Conservation (phyloP, 2,113 vertebrate genomes). For the Raja brachyura region DNA sequence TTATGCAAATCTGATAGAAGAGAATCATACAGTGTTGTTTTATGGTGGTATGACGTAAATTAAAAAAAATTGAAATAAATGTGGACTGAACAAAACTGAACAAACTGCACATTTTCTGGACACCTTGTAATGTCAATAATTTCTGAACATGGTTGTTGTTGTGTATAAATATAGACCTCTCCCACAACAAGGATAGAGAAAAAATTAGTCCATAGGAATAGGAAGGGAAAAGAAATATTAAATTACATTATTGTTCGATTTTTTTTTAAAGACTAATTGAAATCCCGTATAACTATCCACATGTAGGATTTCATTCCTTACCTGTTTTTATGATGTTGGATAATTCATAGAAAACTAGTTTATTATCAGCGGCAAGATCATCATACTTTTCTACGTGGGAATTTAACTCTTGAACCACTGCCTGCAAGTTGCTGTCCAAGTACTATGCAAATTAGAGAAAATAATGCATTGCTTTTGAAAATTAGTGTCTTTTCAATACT, state of each 20-base stretch:
- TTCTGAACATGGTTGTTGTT: background rate
- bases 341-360: slow-evolving; percentile 87
- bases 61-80: too few relatives aligned
- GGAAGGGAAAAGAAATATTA: background rate
- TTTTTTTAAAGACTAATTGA: background rate
- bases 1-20: background rate
- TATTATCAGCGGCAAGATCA: slow-evolving; percentile 89
- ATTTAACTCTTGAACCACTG: slow-evolving; percentile 91
- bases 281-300: background rate
- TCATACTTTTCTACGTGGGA: slow-evolving; percentile 91
- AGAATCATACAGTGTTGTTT: background rate
- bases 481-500: slow-evolving; percentile 27
- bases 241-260: background rate
- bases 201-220: background rate
- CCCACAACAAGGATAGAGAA: background rate
- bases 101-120: background rate
- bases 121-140: background rate
- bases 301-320: slow-evolving; percentile 45
- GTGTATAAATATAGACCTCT: background rate
- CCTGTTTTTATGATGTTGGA: slow-evolving; percentile 93
- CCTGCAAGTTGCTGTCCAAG: slow-evolving; percentile 93
- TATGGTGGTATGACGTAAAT: too few relatives aligned
- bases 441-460: slow-evolving; percentile 65
- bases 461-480: slow-evolving; percentile 42
- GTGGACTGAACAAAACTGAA: background rate